Percentiles rank a stretch among this genome's conserved stretches.
phyloP scores from a whole-genome alignment of 2,797 vertebrate species.

The Somateria mollissima region DNA sequence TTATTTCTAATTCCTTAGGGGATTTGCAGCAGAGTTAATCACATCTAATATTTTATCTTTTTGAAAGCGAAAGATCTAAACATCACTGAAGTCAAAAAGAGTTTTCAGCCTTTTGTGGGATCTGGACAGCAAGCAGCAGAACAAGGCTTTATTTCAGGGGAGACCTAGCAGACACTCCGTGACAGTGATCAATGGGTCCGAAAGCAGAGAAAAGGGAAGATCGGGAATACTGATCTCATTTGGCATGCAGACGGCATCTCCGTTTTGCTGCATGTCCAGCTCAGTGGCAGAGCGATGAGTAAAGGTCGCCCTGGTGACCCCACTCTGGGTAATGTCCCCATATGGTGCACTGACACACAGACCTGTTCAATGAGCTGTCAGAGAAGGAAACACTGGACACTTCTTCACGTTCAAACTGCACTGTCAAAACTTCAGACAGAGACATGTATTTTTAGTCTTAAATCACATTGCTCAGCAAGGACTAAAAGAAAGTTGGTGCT shows the following conservation, averaged over 20 bases:
- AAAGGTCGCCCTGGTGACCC: constrained; percentile 15
- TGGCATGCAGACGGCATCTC: constrained; percentile 43
- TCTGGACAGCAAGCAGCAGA: background rate
- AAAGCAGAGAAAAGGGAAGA: background rate
- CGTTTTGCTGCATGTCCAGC: background rate
- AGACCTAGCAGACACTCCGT: background rate
- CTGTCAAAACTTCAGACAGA: constrained; percentile 24
- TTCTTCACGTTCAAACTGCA: constrained; percentile 18
- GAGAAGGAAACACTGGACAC: background rate
- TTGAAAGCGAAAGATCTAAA: background rate
- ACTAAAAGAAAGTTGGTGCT: background rate
- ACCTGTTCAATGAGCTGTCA: constrained; percentile 29
- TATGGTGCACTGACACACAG: background rate
- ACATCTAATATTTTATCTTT: background rate
- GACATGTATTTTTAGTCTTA: constrained; percentile 19
- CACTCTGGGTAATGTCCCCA: constrained; percentile 15
- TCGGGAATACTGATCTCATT: constrained; percentile 1
- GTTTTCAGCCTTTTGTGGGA: background rate
- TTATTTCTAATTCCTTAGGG: background rate
- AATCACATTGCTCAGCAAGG: background rate
- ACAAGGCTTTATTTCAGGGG: background rate
- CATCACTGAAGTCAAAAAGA: background rate
- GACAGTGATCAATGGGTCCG: constrained; percentile 26
- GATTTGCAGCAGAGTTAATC: background rate
- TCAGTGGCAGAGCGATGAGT: constrained; percentile 1